Conservation (phyloP, 2,113 vertebrate species). For the Megaceryle torquata region DNA sequence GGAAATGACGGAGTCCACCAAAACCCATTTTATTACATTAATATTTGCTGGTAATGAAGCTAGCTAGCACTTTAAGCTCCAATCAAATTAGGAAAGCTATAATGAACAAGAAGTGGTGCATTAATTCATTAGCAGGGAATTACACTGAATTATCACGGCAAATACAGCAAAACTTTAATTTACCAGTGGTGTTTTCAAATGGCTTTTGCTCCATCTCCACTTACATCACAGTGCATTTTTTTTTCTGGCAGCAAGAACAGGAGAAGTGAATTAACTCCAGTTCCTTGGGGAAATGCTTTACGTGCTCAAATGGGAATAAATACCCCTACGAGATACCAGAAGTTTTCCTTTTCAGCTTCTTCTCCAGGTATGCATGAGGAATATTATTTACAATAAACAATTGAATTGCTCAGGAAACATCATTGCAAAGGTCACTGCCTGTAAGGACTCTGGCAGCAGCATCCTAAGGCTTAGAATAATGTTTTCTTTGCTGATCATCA, state of each 20-base stretch:
- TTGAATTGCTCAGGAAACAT: background rate
- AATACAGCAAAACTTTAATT: conserved; percentile 14
- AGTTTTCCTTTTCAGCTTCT: background rate
- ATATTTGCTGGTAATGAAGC: background rate
- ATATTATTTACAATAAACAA: background rate
- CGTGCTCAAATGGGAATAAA: background rate
- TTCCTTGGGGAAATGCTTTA: background rate
- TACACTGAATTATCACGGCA: background rate
- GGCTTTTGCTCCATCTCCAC: background rate
- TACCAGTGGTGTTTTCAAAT: background rate
- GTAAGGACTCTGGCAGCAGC: background rate
- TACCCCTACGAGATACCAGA: too few relatives aligned
- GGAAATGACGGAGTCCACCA: background rate
- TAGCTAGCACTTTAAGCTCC: background rate
- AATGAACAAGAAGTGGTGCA: conserved; percentile 8
- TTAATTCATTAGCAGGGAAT: conserved; percentile 36
- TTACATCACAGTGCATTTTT: rapidly evolving
- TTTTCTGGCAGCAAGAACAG: background rate
- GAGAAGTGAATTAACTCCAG: background rate
- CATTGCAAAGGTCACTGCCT: too few relatives aligned
- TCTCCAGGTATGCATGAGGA: background rate
- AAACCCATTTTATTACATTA: background rate
- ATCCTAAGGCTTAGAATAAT: background rate
- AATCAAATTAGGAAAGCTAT: conserved; percentile 4
- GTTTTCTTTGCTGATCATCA: background rate